phyloP scores from a whole-genome alignment of 2,888 invertebrate genomes.

The Drosophila rellima region DNA sequence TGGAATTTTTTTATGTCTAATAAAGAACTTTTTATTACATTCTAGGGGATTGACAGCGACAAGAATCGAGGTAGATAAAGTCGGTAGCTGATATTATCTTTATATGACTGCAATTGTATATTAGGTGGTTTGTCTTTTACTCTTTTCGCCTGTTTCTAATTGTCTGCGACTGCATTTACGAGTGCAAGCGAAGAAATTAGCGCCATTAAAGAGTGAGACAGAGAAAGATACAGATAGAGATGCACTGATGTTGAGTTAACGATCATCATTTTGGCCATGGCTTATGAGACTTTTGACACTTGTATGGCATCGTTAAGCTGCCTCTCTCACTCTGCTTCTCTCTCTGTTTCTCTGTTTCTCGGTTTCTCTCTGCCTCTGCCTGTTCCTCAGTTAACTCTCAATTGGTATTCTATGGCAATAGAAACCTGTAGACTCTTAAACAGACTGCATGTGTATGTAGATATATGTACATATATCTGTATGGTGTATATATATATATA shows the following conservation, averaged over 20 bases:
- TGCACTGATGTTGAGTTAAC: conserved; percentile 13
- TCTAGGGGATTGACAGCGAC: background rate
- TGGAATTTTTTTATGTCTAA: background rate
- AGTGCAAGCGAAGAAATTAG: conserved; percentile 26
- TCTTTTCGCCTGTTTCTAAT: conserved; percentile 7
- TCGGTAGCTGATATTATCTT: conserved; percentile 26
- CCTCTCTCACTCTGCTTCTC: conserved; percentile 21
- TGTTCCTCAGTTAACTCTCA: conserved; percentile 26
- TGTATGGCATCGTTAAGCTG: conserved; percentile 29
- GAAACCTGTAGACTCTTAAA: conserved; percentile 11
- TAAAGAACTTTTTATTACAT: too few species aligned
- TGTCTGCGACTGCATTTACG: conserved; percentile 52
- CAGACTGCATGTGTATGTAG: conserved; percentile 1
- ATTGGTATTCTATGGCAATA: conserved; percentile 48
- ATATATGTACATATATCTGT: background rate
- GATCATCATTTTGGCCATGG: conserved; percentile 44
- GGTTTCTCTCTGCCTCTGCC: background rate
- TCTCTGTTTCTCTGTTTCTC: background rate
- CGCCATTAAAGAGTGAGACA: background rate
- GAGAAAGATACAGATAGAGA: background rate
- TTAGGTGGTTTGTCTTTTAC: conserved; percentile 21
- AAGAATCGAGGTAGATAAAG: background rate
- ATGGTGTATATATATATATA: conserved; percentile 6
- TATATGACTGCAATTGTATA: conserved; percentile 2
- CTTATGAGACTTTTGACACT: conserved; percentile 64